phyloP scores from a whole-genome alignment of 2,797 vertebrate genomes.

The Chiroxiphia lanceolata region DNA sequence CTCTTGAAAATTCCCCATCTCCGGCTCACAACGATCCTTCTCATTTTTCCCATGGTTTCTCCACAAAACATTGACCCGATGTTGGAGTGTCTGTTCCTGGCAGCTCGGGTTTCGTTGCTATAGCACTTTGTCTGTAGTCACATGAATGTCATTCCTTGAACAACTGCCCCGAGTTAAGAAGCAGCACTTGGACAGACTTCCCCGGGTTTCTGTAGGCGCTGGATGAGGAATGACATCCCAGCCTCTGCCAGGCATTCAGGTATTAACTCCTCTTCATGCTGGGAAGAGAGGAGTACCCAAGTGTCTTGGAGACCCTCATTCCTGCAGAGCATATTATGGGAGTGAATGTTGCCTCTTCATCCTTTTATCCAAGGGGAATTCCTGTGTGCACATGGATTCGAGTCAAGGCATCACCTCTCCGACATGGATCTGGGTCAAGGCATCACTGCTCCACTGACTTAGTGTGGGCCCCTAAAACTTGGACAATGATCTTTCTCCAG shows the following conservation, averaged over 20 bases:
- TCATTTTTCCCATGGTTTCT: conserved; percentile 22
- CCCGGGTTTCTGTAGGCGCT: background rate
- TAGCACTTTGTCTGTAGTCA: background rate
- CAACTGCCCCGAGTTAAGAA: background rate
- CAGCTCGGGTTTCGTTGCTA: background rate
- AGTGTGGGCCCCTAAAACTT: background rate
- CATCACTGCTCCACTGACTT: background rate
- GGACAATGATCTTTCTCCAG: background rate
- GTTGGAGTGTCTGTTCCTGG: background rate
- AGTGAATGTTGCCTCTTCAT: background rate
- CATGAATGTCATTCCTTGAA: conserved; percentile 22
- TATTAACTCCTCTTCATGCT: background rate
- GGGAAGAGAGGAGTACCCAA: rapidly evolving
- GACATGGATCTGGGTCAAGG: background rate
- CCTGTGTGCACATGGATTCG: background rate
- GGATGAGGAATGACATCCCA: background rate
- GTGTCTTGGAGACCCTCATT: background rate
- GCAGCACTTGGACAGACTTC: background rate
- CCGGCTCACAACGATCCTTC: background rate
- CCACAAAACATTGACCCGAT: background rate
- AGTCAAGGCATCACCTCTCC: background rate
- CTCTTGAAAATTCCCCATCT: background rate
- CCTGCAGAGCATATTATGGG: background rate
- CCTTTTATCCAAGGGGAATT: background rate
- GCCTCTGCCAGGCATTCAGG: background rate